phyloP scores from a whole-genome alignment of 2,888 invertebrate species.

The Tenthredo distinguenda region DNA sequence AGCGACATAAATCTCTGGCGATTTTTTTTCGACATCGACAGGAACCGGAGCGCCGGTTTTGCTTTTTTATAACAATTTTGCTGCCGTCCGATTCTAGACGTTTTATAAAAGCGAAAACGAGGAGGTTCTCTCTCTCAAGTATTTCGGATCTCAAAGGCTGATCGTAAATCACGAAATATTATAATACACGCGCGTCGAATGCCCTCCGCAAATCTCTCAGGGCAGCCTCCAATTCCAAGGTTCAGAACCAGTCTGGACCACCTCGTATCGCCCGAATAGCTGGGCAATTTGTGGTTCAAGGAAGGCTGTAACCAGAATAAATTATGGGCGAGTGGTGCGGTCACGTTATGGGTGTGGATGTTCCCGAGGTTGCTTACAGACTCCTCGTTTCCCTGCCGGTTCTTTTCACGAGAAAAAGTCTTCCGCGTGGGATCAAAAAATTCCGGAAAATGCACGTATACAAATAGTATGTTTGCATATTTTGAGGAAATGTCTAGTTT shows the following conservation, averaged over 20 bases:
- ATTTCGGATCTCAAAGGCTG: not conserved
- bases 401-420: not conserved
- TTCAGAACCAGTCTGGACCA: constrained; percentile 19
- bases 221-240: not conserved
- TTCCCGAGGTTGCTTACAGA: constrained; percentile 18
- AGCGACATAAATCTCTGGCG: not conserved
- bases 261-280: constrained; percentile 31
- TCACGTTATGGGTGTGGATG: constrained; percentile 30
- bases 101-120: not conserved
- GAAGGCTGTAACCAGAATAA: constrained; percentile 36
- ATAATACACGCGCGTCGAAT: not conserved
- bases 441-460: too few relatives aligned
- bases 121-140: not conserved
- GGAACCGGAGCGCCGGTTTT: not conserved
- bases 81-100: not conserved
- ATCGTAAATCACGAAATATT: constrained; percentile 31
- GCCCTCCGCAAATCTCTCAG: not conserved
- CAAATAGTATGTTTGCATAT: not conserved
- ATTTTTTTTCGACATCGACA: not conserved
- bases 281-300: constrained; percentile 47
- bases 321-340: constrained; percentile 33
- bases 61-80: not conserved
- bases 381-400: not conserved
- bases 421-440: not conserved
- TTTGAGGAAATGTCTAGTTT: not conserved